Conservation (phyloP, 2,797 vertebrate genomes). For the Ctenopoma kingsleyae region DNA sequence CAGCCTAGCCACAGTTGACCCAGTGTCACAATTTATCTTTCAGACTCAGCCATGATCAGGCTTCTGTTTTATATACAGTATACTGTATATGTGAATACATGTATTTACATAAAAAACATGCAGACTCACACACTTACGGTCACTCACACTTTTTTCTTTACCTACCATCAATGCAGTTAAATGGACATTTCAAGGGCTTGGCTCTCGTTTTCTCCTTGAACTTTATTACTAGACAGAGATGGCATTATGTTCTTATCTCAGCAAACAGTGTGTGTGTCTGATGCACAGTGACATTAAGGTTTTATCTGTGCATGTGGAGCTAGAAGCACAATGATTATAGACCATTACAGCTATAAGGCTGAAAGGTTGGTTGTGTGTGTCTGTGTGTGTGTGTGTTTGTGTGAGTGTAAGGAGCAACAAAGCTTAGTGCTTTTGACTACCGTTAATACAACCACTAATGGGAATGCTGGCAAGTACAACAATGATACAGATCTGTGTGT, state of each 20-base stretch:
- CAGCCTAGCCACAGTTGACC: background rate
- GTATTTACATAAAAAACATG: background rate
- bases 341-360: slow-evolving; percentile 59
- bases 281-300: slow-evolving; percentile 61
- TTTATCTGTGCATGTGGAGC: slow-evolving; percentile 64
- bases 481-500: slow-evolving; percentile 52
- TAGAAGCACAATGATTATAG: slow-evolving; percentile 65
- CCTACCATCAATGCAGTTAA: slow-evolving; percentile 31
- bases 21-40: too few relatives aligned
- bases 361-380: slow-evolving; percentile 34
- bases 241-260: slow-evolving; percentile 72
- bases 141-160: slow-evolving; percentile 3
- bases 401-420: slow-evolving; percentile 39
- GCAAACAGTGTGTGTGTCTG: slow-evolving; percentile 48
- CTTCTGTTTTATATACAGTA: background rate
- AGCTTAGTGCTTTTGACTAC: slow-evolving; percentile 71
- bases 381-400: background rate
- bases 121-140: background rate
- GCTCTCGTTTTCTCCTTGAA: slow-evolving; percentile 71
- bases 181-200: slow-evolving; percentile 62
- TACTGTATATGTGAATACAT: background rate
- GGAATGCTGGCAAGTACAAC: slow-evolving; percentile 64
- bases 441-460: slow-evolving; percentile 61
- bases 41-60: too few relatives aligned
- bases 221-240: slow-evolving; percentile 69